A percentile compares a stretch with the other conserved stretches of the same genome.
These are phyloP conservation scores for Hafferia zeledoni DNA, from an alignment of 2,797 vertebrate species.

Conservation along the genomic window DNA sequence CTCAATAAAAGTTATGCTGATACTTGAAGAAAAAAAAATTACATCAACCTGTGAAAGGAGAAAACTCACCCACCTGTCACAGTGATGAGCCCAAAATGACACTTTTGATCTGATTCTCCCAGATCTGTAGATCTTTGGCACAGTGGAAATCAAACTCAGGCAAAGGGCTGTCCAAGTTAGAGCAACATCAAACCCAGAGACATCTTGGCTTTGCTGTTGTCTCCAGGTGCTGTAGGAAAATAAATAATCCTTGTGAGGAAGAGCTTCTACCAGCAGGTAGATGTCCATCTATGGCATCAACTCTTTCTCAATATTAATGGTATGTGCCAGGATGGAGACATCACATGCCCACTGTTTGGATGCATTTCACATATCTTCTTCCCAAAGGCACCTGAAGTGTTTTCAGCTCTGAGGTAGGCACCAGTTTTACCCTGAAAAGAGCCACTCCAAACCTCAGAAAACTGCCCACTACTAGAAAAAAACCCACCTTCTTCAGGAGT, in stretches of 20 bases:
- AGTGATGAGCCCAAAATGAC: background rate
- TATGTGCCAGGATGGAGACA: background rate
- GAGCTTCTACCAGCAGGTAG: background rate
- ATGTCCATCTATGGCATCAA: no score
- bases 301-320: background rate
- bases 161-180: background rate
- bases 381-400: background rate
- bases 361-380: background rate
- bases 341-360: accelerated
- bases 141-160: background rate
- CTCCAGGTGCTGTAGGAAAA: background rate
- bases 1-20: slow-evolving; percentile 13
- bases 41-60: background rate
- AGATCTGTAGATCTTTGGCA: background rate
- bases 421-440: background rate
- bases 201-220: background rate
- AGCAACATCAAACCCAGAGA: background rate
- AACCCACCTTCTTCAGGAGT: background rate
- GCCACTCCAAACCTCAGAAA: background rate
- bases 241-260: background rate
- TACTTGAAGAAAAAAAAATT: background rate
- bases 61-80: background rate
- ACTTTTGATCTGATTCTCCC: background rate
- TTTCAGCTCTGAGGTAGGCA: background rate
- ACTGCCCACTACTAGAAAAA: background rate